A percentile compares a stretch with the other conserved stretches of the same genome.
Conservation (phyloP, 2,797 vertebrate genomes). For the Ibycter americanus region DNA sequence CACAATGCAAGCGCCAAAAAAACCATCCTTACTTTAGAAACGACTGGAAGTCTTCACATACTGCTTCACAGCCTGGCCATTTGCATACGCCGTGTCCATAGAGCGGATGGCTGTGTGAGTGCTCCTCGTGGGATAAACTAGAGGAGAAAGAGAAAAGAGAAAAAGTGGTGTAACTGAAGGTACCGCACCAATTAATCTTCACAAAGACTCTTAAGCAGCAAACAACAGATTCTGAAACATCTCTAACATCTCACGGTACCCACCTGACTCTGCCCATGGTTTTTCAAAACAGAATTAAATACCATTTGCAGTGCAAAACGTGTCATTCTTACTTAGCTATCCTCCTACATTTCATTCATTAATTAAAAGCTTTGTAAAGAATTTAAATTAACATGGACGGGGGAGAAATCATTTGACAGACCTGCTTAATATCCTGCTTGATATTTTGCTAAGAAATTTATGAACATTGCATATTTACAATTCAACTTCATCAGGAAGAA, state of each 20-base stretch:
- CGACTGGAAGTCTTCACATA: conserved; percentile 96
- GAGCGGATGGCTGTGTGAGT: conserved; percentile 90
- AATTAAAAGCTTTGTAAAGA: conserved; percentile 70
- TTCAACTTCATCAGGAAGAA: conserved; percentile 18
- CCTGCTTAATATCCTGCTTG: conserved; percentile 43
- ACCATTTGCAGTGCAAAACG: neutral
- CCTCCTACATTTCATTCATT: conserved; percentile 69
- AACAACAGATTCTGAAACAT: neutral
- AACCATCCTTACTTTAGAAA: conserved; percentile 94
- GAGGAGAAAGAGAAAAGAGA: conserved; percentile 13
- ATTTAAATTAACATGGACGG: conserved; percentile 52
- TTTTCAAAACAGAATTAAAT: conserved; percentile 51
- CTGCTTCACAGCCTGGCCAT: conserved; percentile 97
- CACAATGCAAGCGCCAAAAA: conserved; percentile 15
- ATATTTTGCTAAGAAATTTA: conserved; percentile 65
- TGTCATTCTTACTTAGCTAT: conserved; percentile 56
- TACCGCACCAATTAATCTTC: neutral
- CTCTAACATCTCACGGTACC: neutral
- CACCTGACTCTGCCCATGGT: neutral
- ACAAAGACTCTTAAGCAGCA: neutral
- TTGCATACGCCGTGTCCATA: conserved; percentile 99
- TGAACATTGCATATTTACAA: conserved; percentile 39
- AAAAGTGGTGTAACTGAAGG: neutral
- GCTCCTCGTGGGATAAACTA: conserved; percentile 91
- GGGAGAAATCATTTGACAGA: conserved; percentile 60